Evolutionary conservation across 1,140 invertebrate species (phyloP), one percentile per base, ranked within the genome.

Genomic region (Drosophila truncata): DNA sequence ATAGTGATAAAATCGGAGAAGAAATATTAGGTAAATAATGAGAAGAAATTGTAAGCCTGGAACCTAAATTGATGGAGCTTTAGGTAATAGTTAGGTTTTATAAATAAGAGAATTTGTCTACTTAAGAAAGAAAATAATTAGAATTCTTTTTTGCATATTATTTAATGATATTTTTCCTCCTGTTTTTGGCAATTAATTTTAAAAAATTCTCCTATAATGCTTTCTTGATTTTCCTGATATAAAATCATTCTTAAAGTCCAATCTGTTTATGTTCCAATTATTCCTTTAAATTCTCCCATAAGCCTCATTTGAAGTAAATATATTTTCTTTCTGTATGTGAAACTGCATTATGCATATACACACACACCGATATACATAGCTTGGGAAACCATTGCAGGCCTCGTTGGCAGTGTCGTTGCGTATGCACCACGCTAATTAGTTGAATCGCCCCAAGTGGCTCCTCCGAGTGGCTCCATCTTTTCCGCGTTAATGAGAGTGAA

Each of bases 381-480:
- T 88, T 73, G 76, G 57, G 58, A 72, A 88, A 76, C 74, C 50
- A 27, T 60, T 35, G 49, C 82, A 79, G 70, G 70, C 50, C 27
- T 46, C 41, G 42, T 42, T 37, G 27, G 20, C 39, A 39, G 42
- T 69, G 62, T 55, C 39, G 69, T 66, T 77, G 83, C 83, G 83
- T 86, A 87, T 79, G 75, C 83, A 82, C 65, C 55, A 74, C 47
- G 58, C 84, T 88, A 88, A 88, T 88, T 88, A 88, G 84, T 54
- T 78, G 80, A 52, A 69, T 77, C 66, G 83, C 60, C 71, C 52
- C 57, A 42, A 79, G 72, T 70, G 52, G 49, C 57, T 50, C 49
- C 57, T 41, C 55, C 41, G 31, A 70, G 35, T 42, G 62, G 74
- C 65, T 62, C 44, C 65, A 64, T 49, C 61, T 72, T 63, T 77